Conservation (phyloP, 1,140 invertebrate genomes). For the Calephelis virginiensis region DNA sequence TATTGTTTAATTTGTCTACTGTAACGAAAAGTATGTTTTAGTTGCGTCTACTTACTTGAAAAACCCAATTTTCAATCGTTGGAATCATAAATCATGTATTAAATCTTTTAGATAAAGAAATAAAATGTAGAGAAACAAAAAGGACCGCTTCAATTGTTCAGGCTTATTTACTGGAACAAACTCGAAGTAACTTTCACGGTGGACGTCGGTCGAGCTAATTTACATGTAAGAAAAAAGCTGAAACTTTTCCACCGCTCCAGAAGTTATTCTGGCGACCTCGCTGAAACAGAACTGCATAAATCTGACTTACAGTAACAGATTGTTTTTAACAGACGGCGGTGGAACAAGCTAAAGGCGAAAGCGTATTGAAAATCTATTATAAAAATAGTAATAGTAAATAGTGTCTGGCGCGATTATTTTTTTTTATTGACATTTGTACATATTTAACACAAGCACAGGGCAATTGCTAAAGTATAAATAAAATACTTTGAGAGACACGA, state of each 20-base stretch:
- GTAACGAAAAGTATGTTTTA: too few relatives aligned
- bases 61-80: too few relatives aligned
- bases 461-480: too few relatives aligned
- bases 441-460: too few relatives aligned
- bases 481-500: too few relatives aligned
- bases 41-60: too few relatives aligned
- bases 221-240: constrained; percentile 27
- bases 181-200: constrained; percentile 7
- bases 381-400: too few relatives aligned
- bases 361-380: neutral
- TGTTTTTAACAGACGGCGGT: constrained; percentile 44
- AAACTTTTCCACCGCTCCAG: constrained; percentile 25
- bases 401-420: too few relatives aligned
- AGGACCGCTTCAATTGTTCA: neutral
- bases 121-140: neutral
- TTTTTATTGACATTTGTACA: too few relatives aligned
- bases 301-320: constrained; percentile 43
- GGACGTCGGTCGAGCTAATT: constrained; percentile 8
- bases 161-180: constrained; percentile 3
- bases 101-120: neutral
- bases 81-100: neutral
- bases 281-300: constrained; percentile 48
- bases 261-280: constrained; percentile 16
- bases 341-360: constrained; percentile 25
- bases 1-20: too few relatives aligned